A percentile compares a stretch with the other conserved stretches of the same genome.
These are phyloP conservation scores for Neelides folsomi DNA, from an alignment of 2,888 invertebrate genomes.

Conservation along the genomic window DNA sequence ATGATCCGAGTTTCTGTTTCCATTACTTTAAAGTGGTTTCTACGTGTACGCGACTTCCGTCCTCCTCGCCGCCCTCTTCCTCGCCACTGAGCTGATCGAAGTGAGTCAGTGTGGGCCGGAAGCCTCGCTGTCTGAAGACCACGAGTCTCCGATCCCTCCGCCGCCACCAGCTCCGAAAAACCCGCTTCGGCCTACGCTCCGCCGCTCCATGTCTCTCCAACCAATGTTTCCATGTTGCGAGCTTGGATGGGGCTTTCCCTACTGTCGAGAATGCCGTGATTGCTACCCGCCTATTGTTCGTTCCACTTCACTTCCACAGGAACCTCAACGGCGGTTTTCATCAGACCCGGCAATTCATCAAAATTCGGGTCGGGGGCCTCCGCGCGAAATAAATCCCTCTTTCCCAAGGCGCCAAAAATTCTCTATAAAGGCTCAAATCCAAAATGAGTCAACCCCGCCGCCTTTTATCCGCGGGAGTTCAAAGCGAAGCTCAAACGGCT, in stretches of 20 bases:
- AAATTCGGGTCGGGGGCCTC: conserved; percentile 6
- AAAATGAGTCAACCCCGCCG: too few species aligned
- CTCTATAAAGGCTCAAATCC: too few species aligned
- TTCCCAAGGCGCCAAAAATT: background rate
- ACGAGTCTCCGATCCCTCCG: conserved; percentile 20
- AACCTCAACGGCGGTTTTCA: conserved; percentile 2
- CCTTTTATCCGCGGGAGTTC: too few species aligned
- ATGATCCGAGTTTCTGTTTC: too few species aligned
- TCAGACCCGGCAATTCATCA: conserved; percentile 23
- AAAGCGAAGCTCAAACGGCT: too few species aligned
- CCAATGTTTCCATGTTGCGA: conserved; percentile 26
- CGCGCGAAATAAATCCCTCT: conserved; percentile 1
- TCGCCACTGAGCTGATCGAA: conserved; percentile 29
- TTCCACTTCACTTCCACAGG: conserved; percentile 27
- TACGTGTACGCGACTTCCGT: conserved; percentile 32
- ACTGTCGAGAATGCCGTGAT: conserved; percentile 13
- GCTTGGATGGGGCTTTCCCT: conserved; percentile 8
- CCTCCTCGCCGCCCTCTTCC: conserved; percentile 26
- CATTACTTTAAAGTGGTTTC: conserved; percentile 12
- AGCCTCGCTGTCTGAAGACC: conserved; percentile 16
- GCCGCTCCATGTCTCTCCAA: conserved; percentile 27
- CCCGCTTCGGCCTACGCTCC: conserved; percentile 15
- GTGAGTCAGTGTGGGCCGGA: conserved; percentile 29
- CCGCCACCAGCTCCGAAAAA: conserved; percentile 25
- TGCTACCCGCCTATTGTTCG: conserved; percentile 25